Conservation (phyloP, 2,797 vertebrate genomes). For the Hypotaenidia philippensis region DNA sequence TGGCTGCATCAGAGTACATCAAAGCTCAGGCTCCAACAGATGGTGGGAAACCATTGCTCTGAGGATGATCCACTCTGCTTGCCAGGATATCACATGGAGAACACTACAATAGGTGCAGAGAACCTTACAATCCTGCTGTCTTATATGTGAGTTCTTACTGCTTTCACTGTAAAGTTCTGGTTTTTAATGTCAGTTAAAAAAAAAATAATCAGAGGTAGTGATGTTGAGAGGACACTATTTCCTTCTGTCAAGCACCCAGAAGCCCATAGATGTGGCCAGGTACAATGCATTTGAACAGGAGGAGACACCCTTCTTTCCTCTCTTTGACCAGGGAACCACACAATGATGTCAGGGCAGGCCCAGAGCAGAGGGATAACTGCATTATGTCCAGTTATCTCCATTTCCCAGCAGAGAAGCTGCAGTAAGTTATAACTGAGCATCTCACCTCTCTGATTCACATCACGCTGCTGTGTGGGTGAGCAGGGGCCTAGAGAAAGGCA, state of each 20-base stretch:
- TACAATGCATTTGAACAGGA: neutral
- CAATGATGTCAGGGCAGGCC: neutral
- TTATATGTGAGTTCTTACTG: neutral
- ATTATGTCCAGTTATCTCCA: neutral
- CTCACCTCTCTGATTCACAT: neutral
- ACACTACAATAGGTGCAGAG: neutral
- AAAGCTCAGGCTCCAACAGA: neutral
- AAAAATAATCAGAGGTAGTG: neutral
- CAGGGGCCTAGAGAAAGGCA: neutral
- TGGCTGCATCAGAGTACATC: neutral
- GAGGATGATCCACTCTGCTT: neutral
- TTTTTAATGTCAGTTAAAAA: neutral
- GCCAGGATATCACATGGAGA: neutral
- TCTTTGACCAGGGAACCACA: neutral
- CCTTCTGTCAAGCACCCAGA: neutral
- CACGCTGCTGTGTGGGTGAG: neutral
- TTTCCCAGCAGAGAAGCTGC: neutral
- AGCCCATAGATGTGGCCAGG: rapidly evolving
- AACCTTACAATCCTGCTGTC: neutral
- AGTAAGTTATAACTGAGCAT: neutral
- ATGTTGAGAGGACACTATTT: neutral
- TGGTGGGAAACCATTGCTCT: neutral
- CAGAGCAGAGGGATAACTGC: neutral
- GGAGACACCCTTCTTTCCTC: neutral
- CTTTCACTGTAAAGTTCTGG: neutral